These are phyloP conservation scores for Mus musculus DNA, from an alignment of 2,113 vertebrate genomes.

Conservation along the genomic window DNA sequence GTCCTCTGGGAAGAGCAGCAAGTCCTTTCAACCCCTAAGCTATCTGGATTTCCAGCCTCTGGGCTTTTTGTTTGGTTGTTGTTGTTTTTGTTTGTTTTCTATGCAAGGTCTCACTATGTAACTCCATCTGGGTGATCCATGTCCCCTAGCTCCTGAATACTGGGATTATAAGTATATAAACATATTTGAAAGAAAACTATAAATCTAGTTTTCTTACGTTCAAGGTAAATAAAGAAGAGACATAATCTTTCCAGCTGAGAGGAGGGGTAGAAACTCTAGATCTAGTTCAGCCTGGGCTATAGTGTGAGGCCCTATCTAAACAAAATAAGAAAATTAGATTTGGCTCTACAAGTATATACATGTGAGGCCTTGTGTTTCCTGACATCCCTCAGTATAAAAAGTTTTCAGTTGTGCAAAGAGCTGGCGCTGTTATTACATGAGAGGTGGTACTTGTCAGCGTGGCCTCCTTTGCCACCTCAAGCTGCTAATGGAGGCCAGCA, in stretches of 20 bases:
- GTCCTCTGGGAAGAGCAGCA: background rate
- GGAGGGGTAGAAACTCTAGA: background rate
- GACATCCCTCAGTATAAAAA: background rate
- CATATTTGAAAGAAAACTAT: background rate
- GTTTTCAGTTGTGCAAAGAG: background rate
- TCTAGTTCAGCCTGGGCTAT: background rate
- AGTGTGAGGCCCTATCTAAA: background rate
- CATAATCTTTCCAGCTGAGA: background rate
- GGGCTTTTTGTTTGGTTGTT: too few relatives aligned
- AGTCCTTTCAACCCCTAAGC: background rate
- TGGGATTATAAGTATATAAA: background rate
- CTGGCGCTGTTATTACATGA: background rate
- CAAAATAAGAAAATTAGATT: background rate
- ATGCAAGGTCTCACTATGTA: background rate
- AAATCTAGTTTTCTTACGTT: conserved; percentile 17
- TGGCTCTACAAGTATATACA: background rate
- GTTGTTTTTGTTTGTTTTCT: background rate
- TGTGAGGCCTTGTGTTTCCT: background rate
- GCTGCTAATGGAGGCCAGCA: background rate
- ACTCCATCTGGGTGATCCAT: background rate
- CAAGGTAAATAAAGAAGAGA: conserved; percentile 15
- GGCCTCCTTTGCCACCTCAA: background rate
- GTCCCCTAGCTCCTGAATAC: background rate
- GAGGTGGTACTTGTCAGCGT: accelerated
- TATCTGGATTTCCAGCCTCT: background rate